Percentiles rank a stretch among this genome's conserved stretches.
Evolutionary conservation across 2,113 vertebrate species (phyloP).

Genomic region (Melierax canorus): DNA sequence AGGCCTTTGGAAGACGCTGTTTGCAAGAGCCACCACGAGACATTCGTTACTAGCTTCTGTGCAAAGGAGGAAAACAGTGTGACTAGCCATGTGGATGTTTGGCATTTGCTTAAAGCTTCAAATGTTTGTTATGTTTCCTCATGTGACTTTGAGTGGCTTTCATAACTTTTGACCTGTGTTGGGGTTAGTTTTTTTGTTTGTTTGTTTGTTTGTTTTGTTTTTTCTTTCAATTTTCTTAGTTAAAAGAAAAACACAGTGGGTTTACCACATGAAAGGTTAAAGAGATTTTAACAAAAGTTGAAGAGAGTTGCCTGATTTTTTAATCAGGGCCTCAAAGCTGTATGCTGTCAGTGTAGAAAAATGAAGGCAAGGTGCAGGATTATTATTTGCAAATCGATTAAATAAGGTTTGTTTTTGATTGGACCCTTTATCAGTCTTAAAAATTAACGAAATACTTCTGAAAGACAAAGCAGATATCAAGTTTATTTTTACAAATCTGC

Average conservation of each 20-base stretch:
- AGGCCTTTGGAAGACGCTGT: not conserved
- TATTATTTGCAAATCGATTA: not conserved
- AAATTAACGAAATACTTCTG: not conserved
- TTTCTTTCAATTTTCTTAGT: not conserved
- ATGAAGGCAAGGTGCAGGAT: not conserved
- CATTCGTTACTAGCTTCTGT: accelerated
- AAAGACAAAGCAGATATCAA: not conserved
- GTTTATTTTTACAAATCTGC: not conserved
- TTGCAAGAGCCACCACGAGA: not conserved
- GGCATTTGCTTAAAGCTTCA: not conserved
- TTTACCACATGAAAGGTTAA: not conserved
- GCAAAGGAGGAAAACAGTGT: not conserved
- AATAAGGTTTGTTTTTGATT: not conserved
- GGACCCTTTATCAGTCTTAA: not conserved
- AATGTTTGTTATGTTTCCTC: accelerated
- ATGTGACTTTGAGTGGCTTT: not conserved
- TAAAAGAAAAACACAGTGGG: not conserved
- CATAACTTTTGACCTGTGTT: not conserved
- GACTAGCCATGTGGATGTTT: not conserved
- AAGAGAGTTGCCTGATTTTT: not conserved
- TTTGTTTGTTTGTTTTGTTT: not conserved
- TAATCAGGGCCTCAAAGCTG: not conserved
- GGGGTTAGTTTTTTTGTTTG: too few species aligned
- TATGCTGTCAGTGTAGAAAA: not conserved
- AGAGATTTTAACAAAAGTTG: not conserved